phyloP scores from a whole-genome alignment of 1,140 invertebrate genomes.

The Heliconius hewitsoni region DNA sequence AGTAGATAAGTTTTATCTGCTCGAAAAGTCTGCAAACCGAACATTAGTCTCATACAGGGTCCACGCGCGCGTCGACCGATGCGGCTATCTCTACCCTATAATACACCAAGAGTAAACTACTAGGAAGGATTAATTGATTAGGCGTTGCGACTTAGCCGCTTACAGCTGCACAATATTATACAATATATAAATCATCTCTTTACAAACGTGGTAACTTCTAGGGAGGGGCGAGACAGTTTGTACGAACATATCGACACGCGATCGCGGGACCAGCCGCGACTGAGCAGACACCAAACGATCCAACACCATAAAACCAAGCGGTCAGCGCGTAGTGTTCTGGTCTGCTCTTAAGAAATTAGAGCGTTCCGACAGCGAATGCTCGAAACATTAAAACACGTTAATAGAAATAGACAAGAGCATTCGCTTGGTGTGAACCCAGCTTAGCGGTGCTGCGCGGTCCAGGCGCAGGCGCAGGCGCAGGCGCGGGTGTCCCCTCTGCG shows the following conservation, averaged over 20 bases:
- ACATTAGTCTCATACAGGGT: constrained; percentile 64
- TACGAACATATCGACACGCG: constrained; percentile 60
- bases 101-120: constrained; percentile 65
- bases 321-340: not conserved
- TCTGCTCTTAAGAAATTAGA: not conserved
- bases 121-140: constrained; percentile 76
- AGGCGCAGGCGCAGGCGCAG: constrained; percentile 43
- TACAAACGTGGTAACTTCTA: constrained; percentile 77
- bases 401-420: constrained; percentile 18
- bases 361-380: not conserved
- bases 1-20: constrained; percentile 79
- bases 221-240: constrained; percentile 71
- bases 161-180: constrained; percentile 77
- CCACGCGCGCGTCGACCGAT: constrained; percentile 43
- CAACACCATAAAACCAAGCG: not conserved
- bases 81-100: constrained; percentile 48
- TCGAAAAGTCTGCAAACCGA: constrained; percentile 78
- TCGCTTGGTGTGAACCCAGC: constrained; percentile 15
- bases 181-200: constrained; percentile 75
- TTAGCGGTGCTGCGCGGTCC: constrained; percentile 45
- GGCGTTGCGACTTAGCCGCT: constrained; percentile 73
- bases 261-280: constrained; percentile 44
- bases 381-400: constrained; percentile 19
- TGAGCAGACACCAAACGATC: constrained; percentile 33
- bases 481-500: constrained; percentile 27